These are phyloP conservation scores for Poeciliopsis occidentalis DNA, from an alignment of 2,113 vertebrate species.

Conservation along the genomic window DNA sequence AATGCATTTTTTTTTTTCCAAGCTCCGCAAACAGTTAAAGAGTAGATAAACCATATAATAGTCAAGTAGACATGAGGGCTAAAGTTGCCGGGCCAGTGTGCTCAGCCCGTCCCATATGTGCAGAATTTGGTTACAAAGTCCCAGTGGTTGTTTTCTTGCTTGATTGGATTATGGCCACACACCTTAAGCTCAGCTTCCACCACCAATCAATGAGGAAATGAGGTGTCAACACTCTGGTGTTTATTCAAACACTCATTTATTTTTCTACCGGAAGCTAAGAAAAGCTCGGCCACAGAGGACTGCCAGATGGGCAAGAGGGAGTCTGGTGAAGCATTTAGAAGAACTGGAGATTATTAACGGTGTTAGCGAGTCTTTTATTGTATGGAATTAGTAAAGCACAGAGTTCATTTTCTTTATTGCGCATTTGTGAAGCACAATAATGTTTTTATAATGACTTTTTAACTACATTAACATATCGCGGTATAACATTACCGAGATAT, in stretches of 20 bases:
- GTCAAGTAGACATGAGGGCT: slow-evolving; percentile 6
- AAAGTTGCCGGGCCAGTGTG: slow-evolving; percentile 15
- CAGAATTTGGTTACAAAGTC: slow-evolving; percentile 65
- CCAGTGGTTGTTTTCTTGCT: slow-evolving; percentile 70
- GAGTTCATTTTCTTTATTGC: not conserved
- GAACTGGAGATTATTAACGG: slow-evolving; percentile 12
- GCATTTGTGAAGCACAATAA: slow-evolving; percentile 4
- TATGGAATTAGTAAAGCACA: not conserved
- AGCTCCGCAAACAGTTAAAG: not conserved
- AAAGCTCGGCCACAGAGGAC: slow-evolving; percentile 48
- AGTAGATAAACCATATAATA: slow-evolving; percentile 2
- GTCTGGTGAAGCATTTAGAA: slow-evolving; percentile 45
- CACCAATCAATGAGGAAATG: slow-evolving; percentile 83
- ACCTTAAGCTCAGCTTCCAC: slow-evolving; percentile 73
- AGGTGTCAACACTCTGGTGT: slow-evolving; percentile 82
- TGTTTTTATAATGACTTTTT: slow-evolving; percentile 23
- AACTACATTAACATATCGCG: slow-evolving; percentile 9
- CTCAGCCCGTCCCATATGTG: slow-evolving; percentile 15
- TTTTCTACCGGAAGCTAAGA: slow-evolving; percentile 74
- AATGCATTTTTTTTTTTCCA: not conserved
- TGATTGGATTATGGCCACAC: slow-evolving; percentile 85
- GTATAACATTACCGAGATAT: slow-evolving; percentile 17
- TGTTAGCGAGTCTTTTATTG: slow-evolving; percentile 2
- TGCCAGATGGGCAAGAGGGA: slow-evolving; percentile 61
- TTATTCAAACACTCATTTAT: slow-evolving; percentile 80